phyloP scores from a whole-genome alignment of 2,797 vertebrate genomes.

The Cuculus canorus region DNA sequence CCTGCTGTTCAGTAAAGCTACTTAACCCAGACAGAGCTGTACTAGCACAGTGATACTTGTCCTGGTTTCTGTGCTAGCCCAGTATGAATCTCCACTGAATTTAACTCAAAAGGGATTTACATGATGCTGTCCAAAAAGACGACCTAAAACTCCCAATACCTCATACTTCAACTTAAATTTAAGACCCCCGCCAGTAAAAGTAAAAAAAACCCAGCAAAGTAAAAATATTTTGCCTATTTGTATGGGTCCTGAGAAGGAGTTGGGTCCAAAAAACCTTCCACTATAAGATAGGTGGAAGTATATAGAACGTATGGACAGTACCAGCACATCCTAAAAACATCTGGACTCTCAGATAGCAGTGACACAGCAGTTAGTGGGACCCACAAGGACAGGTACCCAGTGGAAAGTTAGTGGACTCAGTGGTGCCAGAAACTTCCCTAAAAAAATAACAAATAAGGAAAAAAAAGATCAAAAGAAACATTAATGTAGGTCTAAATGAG shows the following conservation, averaged over 20 bases:
- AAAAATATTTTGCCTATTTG: not conserved
- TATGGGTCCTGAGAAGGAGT: not conserved
- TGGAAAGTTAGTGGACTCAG: not conserved
- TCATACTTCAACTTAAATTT: not conserved
- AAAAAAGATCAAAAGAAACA: not conserved
- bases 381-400: not conserved
- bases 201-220: not conserved
- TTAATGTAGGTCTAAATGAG: not conserved
- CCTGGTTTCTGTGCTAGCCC: slow-evolving; percentile 49
- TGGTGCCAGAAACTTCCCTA: not conserved
- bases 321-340: not conserved
- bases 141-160: not conserved
- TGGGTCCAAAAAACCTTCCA: not conserved
- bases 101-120: slow-evolving; percentile 34
- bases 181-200: not conserved
- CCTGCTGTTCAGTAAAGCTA: slow-evolving; percentile 68
- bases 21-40: slow-evolving; percentile 58
- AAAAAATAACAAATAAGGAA: not conserved
- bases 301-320: not conserved
- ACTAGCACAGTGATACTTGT: slow-evolving; percentile 44
- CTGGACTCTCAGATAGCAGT: not conserved
- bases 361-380: not conserved
- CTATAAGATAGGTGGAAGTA: not conserved
- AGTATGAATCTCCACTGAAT: slow-evolving; percentile 24
- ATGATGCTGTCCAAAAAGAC: not conserved